Conservation (phyloP, 2,113 vertebrate genomes). For the Eidolon helvum region DNA sequence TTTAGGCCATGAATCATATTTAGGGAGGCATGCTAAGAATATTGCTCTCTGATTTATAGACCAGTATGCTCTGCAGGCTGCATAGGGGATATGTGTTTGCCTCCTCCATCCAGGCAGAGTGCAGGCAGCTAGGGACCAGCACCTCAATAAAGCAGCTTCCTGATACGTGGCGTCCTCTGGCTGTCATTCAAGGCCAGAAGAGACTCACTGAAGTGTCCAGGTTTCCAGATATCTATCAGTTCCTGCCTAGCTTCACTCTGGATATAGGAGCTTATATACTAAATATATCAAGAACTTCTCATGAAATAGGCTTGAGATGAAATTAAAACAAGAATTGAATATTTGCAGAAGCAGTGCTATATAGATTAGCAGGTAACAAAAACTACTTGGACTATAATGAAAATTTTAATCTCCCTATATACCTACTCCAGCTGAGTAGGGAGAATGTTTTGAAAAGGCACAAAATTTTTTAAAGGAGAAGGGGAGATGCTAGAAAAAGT, state of each 20-base stretch:
- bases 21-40: neutral
- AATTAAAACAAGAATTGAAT: neutral
- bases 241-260: neutral
- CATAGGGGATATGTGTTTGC: fast-evolving
- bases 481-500: neutral
- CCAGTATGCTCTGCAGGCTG: neutral
- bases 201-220: neutral
- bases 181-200: neutral
- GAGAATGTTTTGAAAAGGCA: neutral
- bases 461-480: neutral
- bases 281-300: neutral
- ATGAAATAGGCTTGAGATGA: neutral
- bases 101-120: neutral
- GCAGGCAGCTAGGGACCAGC: neutral
- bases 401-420: neutral
- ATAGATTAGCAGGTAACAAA: neutral
- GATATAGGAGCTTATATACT: neutral
- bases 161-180: fast-evolving
- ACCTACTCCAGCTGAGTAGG: neutral
- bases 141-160: neutral
- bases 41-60: neutral
- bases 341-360: neutral
- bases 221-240: neutral
- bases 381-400: neutral
- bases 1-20: neutral